A percentile compares a stretch with the other conserved stretches of the same genome.
Evolutionary conservation across 2,113 vertebrate species (phyloP).

Genomic region (Benitochromis conjunctus): DNA sequence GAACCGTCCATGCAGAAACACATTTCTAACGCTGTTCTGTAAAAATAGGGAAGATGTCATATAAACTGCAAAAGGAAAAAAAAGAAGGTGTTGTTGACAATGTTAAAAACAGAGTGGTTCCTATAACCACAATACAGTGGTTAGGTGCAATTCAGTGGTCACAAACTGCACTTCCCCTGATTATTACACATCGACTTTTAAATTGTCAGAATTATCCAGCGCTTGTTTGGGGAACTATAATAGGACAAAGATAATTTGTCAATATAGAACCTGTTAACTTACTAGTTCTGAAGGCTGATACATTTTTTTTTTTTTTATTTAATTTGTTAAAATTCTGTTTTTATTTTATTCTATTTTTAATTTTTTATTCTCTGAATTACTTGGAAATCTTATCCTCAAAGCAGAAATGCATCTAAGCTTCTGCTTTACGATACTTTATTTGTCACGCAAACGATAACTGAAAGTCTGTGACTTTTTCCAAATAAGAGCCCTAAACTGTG

Average conservation of each 20-base stretch:
- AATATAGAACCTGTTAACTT: background rate
- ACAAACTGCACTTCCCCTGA: background rate
- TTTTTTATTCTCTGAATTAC: background rate
- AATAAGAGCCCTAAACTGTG: background rate
- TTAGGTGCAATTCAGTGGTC: no score
- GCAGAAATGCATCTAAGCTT: background rate
- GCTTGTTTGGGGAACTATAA: background rate
- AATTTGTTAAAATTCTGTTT: background rate
- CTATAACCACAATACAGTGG: background rate
- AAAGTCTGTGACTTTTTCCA: background rate
- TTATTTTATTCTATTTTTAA: background rate
- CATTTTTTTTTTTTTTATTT: accelerated
- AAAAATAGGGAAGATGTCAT: background rate
- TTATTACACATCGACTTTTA: background rate
- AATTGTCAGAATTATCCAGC: background rate
- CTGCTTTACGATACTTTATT: background rate
- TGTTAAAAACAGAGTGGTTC: background rate
- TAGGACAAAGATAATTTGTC: background rate
- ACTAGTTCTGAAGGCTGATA: background rate
- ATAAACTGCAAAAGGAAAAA: background rate
- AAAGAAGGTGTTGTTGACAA: background rate
- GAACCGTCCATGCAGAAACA: conserved; percentile 51
- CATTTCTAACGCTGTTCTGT: conserved; percentile 49
- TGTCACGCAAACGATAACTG: background rate
- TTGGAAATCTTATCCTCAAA: background rate